These are phyloP conservation scores for Acrobasis consociella DNA, from an alignment of 2,888 invertebrate genomes.

Conservation along the genomic window DNA sequence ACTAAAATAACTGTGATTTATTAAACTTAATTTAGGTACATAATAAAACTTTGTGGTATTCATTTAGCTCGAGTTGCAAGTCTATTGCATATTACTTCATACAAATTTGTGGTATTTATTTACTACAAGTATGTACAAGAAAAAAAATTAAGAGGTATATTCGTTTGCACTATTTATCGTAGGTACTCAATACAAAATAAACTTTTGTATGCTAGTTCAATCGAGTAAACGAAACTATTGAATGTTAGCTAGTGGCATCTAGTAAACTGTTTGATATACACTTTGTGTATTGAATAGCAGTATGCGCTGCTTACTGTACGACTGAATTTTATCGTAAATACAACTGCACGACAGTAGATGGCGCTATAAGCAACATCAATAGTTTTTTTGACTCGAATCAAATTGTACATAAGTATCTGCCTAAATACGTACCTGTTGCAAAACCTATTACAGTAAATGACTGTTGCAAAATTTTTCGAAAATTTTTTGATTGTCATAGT, in stretches of 20 bases:
- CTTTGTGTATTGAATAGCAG: background rate
- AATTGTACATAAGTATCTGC: background rate
- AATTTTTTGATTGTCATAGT: background rate
- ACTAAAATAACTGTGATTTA: too few species aligned
- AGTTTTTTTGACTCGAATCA: background rate
- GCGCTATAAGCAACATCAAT: background rate
- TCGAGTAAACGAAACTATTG: too few species aligned
- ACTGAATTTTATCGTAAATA: background rate
- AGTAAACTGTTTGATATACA: background rate
- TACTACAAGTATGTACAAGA: too few species aligned
- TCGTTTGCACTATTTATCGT: too few species aligned
- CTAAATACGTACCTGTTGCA: constrained; percentile 4
- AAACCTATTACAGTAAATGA: background rate
- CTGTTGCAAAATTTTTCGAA: background rate
- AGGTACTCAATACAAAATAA: too few species aligned
- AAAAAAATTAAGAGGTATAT: too few species aligned
- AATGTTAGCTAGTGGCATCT: background rate
- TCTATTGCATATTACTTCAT: too few species aligned
- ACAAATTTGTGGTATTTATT: too few species aligned
- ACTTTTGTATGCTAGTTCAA: too few species aligned
- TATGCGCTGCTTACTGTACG: constrained; percentile 3
- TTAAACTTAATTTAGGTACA: background rate
- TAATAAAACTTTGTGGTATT: background rate
- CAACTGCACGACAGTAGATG: constrained; percentile 7
- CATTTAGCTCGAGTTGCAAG: too few species aligned